These are phyloP conservation scores for Orchestes rusci DNA, from an alignment of 2,888 invertebrate genomes.

Conservation along the genomic window DNA sequence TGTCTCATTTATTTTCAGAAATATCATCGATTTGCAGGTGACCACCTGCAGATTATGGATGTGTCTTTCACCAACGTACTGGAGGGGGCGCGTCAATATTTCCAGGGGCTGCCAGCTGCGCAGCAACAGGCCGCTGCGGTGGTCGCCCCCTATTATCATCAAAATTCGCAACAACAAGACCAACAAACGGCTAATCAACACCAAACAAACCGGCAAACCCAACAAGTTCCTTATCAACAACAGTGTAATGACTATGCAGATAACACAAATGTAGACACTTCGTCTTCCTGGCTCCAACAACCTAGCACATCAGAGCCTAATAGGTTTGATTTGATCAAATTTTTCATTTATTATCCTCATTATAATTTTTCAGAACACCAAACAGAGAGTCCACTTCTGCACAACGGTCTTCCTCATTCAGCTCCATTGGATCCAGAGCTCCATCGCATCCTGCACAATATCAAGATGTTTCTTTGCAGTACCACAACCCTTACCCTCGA, in stretches of 20 bases:
- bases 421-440: conserved; percentile 27
- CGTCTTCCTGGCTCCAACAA: conserved; percentile 27
- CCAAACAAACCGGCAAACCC: conserved; percentile 4
- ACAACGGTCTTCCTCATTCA: conserved; percentile 35
- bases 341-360: no score
- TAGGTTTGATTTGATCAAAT: no score
- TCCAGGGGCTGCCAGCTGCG: conserved; percentile 65
- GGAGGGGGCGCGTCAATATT: conserved; percentile 78
- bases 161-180: conserved; percentile 11
- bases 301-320: conserved; percentile 18
- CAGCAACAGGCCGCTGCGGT: conserved; percentile 36
- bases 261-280: background rate
- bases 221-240: conserved; percentile 14
- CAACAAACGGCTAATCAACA: conserved; percentile 7
- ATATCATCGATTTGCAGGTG: conserved; percentile 36
- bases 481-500: conserved; percentile 19
- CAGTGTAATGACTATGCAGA: background rate
- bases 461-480: conserved; percentile 24
- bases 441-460: conserved; percentile 25
- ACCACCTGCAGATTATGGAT: conserved; percentile 59
- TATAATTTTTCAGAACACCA: conserved; percentile 22
- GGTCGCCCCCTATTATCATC: conserved; percentile 33
- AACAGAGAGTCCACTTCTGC: conserved; percentile 28
- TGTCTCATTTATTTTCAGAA: conserved; percentile 31
- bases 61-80: conserved; percentile 71